Base-by-base conservation (phyloP, 2,113 vertebrate species). In the Takifugu bimaculatus region DNA sequence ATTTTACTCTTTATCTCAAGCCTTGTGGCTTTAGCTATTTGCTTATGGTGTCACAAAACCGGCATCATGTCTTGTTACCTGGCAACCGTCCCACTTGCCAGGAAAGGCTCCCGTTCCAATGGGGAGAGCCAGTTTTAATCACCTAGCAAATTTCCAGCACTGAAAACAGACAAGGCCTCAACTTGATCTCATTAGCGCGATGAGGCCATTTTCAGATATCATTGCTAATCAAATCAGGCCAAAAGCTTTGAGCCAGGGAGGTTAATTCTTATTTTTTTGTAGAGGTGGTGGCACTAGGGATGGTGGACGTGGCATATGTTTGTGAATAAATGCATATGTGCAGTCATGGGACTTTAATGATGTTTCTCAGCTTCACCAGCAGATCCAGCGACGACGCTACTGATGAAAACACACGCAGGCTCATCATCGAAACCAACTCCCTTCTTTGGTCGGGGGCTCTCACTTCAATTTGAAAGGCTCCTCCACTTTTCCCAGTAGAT, bases 161-260 rank as follows among this genome's bases (percentile, higher is more conserved):
- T 87, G 91, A 86, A 91, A 86, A 88, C 88, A 92, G 91, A 91
- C 91, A 87, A 68, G 89, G 91, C 89, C 90, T 94, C 86, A 76
- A 83, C 89, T 87, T 92, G 92, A 95, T 94, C 92, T 94, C 87
- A 83, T 95, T 92, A 94, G 92, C 89, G 85, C 87, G 86, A 93
- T 81, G 90, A 93, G 92, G 90, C 88, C 85, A 88, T 93, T 93
- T 94, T 93, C 91, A 92, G 90, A 91, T 93, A 91, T 91, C 87
- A 89, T 91, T 84, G 92, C 90, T 93, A 92, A 92, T 91, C 87
- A 90, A 91, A 93, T 93, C 91, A 90, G 92, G 92, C 91, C 88
- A 80, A 84, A 92, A 88, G 91, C 87, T 49, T 53, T 78, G 77
- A 88, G 79, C 83, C 61, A 45, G 63, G 76, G 2, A 68, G 82